phyloP scores from a whole-genome alignment of 1,140 invertebrate species.

The Drosophila prosaltans region DNA sequence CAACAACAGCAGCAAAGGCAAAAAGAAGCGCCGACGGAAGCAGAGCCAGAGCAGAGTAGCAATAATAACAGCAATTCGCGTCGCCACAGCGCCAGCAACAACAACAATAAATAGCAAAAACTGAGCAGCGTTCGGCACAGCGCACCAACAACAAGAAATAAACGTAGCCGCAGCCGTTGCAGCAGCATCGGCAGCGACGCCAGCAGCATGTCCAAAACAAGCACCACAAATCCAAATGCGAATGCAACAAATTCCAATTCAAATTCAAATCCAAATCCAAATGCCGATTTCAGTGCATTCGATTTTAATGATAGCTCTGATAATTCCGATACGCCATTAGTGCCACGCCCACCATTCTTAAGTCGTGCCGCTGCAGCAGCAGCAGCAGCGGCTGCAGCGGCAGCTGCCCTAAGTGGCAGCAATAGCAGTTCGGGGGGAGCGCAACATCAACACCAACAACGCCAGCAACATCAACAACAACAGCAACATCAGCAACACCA shows the following conservation, averaged over 20 bases:
- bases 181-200: constrained; percentile 33
- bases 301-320: constrained; percentile 82
- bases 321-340: constrained; percentile 78
- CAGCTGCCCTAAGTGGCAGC: constrained; percentile 53
- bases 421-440: constrained; percentile 45
- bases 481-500: constrained; percentile 34
- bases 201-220: constrained; percentile 56
- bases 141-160: constrained; percentile 50
- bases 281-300: constrained; percentile 77
- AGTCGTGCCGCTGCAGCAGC: constrained; percentile 70
- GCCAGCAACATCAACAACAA: constrained; percentile 35
- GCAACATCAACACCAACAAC: constrained; percentile 33
- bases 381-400: constrained; percentile 53
- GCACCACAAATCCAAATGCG: constrained; percentile 37
- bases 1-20: constrained; percentile 59
- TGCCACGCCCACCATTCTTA: constrained; percentile 74
- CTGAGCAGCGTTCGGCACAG: constrained; percentile 75
- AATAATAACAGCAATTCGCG: constrained; percentile 59
- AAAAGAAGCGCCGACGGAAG: constrained; percentile 52
- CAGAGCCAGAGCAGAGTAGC: constrained; percentile 43
- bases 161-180: constrained; percentile 28
- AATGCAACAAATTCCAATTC: constrained; percentile 50
- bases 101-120: constrained; percentile 78
- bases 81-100: constrained; percentile 65
- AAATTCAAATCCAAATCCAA: constrained; percentile 17